These are phyloP conservation scores for Bolborhynchus lineola DNA, from an alignment of 2,113 vertebrate genomes.

Conservation along the genomic window DNA sequence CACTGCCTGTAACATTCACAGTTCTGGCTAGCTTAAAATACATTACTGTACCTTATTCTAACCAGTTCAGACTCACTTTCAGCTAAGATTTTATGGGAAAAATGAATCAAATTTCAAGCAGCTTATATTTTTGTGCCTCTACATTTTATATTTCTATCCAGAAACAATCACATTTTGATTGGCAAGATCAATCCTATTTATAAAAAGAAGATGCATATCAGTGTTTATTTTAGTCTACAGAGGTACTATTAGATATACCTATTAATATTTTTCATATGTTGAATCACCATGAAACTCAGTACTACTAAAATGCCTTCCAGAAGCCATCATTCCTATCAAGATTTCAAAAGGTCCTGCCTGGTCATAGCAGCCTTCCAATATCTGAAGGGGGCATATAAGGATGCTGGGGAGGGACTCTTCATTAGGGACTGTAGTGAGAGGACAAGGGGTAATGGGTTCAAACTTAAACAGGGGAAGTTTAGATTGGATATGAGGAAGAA, in stretches of 20 bases:
- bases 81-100: not conserved
- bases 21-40: not conserved
- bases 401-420: no score
- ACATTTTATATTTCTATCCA: not conserved
- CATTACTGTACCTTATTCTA: not conserved
- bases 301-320: not conserved
- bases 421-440: no score
- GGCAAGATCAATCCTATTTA: not conserved
- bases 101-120: not conserved
- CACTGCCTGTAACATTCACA: not conserved
- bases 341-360: not conserved
- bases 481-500: no score
- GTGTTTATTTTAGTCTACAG: not conserved
- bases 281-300: not conserved
- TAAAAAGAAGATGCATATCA: not conserved
- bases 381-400: no score
- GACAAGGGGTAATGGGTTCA: no score
- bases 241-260: not conserved
- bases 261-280: not conserved
- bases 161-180: not conserved
- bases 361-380: no score
- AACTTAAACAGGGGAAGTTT: no score
- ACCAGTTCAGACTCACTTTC: not conserved
- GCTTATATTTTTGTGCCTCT: not conserved
- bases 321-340: not conserved